Evolutionary conservation across 1,140 invertebrate genomes (phyloP).

Genomic region (Meloidogyne exigua): DNA sequence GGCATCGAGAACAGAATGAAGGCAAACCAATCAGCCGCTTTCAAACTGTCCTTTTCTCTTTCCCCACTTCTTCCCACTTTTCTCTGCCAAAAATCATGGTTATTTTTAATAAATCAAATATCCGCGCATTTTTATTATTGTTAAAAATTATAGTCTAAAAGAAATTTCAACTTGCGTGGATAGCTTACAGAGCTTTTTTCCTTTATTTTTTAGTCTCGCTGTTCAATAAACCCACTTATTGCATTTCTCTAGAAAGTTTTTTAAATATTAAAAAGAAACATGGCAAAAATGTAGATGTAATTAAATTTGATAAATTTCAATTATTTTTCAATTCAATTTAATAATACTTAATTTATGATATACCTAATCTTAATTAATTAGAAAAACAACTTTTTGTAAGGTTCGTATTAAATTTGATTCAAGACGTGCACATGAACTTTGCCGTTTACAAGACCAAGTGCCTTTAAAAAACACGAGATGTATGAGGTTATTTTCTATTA

Average conservation of each 20-base stretch:
- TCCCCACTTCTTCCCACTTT: neutral
- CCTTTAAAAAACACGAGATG: neutral
- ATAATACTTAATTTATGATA: no score
- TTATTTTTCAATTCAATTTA: no score
- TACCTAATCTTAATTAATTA: no score
- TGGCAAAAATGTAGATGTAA: neutral
- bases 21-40: neutral
- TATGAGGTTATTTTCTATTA: no score
- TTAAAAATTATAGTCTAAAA: neutral
- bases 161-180: neutral
- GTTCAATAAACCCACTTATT: neutral
- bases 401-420: neutral
- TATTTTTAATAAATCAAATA: neutral
- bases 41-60: neutral
- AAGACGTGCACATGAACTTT: neutral
- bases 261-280: neutral
- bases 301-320: neutral
- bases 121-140: neutral
- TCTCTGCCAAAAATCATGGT: conserved; percentile 4
- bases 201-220: neutral
- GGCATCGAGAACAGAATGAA: neutral
- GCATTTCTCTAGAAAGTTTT: neutral
- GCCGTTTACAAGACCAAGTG: neutral
- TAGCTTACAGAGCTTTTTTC: neutral
- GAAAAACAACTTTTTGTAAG: no score